Evolutionary conservation across 2,113 vertebrate species (phyloP), one percentile per base, ranked within the genome.

Genomic region (Phylloscopus whistleri): DNA sequence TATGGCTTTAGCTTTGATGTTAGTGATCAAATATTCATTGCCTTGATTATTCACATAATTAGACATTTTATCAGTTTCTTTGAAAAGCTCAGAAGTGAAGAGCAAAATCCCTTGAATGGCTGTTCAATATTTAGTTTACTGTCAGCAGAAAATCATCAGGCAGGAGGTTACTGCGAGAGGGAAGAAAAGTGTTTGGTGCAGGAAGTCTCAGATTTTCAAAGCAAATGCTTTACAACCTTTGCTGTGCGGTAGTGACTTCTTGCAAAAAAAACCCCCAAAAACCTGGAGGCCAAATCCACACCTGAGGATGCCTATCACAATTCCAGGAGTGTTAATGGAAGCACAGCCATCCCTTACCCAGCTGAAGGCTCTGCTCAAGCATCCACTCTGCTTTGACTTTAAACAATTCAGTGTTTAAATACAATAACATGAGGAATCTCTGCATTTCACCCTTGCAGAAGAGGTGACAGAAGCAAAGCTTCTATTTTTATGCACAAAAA

Each of bases 41-140:
- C 46, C 58, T 93, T 87, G 78, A 94, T 96, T 95, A 95, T 95
- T 90, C 75, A 95, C 90, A 87, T 91, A 96, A 97, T 97, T 92
- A 94, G 94, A 37, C 41, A 68, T 68, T 94, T 96, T 89, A 93
- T 82, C 77, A 73, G 68, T 94, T 94, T 90, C 59, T 64, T 86
- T 84, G 86, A 59, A 88, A 93, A 91, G 41, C 74, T 86, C 56
- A 67, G 49, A 92, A 87, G 58, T 48, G 77, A 76, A 83, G 79
- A 72, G 41, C 35, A 55, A 97, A 88, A 77, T 33, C 39, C 44
- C 89, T 93, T 73, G 72, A 85, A 93, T 68, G 52, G 21, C 16
- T 60, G 48, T 89, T 91, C 93, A 95, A 75, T 94, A 94, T 94
- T 94, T 96, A 90, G 79, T 78, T 92, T 87, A 75, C 81, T 96